A percentile compares a stretch with the other conserved stretches of the same genome.
These are phyloP conservation scores for Xenopus petersii DNA, from an alignment of 2,797 vertebrate species.

Conservation along the genomic window DNA sequence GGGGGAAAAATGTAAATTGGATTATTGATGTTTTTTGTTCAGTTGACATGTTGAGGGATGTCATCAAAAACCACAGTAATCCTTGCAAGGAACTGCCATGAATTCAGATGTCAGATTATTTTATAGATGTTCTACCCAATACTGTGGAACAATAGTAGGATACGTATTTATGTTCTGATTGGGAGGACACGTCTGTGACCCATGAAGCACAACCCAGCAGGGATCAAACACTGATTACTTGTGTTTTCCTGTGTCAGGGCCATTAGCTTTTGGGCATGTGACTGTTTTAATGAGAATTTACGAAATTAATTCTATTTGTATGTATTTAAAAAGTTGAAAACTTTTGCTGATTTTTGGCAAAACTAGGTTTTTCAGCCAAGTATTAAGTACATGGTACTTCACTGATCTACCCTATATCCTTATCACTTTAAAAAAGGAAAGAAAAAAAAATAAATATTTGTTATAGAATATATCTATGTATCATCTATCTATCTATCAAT, in stretches of 20 bases:
- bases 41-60: conserved; percentile 9
- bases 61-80: conserved; percentile 16
- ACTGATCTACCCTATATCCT: no score
- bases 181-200: conserved; percentile 29
- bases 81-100: background rate
- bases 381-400: no score
- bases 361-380: background rate
- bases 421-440: no score
- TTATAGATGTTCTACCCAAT: background rate
- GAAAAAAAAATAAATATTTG: no score
- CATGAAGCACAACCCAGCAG: conserved; percentile 15
- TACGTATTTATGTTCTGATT: conserved; percentile 9
- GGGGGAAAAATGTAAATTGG: background rate
- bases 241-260: background rate
- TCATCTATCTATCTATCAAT: no score
- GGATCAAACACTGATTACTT: background rate
- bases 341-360: no score
- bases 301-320: no score
- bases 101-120: conserved; percentile 24
- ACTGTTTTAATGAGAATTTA: no score
- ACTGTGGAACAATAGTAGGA: conserved; percentile 11
- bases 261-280: background rate
- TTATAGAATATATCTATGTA: no score
- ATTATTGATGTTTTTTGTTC: conserved; percentile 12
- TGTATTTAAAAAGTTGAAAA: no score